Evolutionary conservation across 2,797 vertebrate genomes (phyloP).

Genomic region (Peromyscus attwateri): DNA sequence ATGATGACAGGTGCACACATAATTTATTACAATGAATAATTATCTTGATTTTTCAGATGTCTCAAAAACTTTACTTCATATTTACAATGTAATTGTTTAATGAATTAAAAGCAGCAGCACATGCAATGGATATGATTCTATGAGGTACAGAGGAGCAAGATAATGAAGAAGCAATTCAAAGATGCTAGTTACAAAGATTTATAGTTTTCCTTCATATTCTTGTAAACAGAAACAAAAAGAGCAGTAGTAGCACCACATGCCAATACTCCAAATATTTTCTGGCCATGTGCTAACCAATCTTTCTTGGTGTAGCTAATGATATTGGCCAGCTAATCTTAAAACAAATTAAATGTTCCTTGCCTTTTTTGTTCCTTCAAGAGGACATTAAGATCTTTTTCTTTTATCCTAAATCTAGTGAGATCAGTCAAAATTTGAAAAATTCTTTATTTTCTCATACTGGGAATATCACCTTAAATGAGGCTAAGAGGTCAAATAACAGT

Average conservation of each 20-base stretch:
- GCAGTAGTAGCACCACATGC: neutral
- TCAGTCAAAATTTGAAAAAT: neutral
- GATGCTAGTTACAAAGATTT: neutral
- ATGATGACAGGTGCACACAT: neutral
- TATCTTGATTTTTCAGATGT: constrained; percentile 49
- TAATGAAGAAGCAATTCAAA: constrained; percentile 67
- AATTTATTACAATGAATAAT: constrained; percentile 62
- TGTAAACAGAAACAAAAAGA: neutral
- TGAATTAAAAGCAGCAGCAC: constrained; percentile 74
- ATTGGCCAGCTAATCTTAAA: neutral
- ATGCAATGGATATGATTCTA: constrained; percentile 71
- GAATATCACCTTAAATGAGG: neutral
- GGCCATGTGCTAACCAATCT: constrained; percentile 1
- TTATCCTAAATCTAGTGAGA: neutral
- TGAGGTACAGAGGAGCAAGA: neutral
- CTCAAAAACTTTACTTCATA: constrained; percentile 64
- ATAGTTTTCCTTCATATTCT: neutral
- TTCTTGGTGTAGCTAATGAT: neutral
- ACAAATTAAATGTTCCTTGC: neutral
- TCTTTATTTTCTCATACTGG: neutral
- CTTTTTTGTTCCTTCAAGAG: constrained; percentile 15
- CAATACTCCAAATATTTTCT: constrained; percentile 44
- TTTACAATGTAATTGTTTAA: constrained; percentile 78
- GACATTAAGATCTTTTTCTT: neutral
- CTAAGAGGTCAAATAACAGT: neutral